Evolutionary conservation across 2,888 invertebrate genomes (phyloP).

Genomic region (Resseliella maxima): DNA sequence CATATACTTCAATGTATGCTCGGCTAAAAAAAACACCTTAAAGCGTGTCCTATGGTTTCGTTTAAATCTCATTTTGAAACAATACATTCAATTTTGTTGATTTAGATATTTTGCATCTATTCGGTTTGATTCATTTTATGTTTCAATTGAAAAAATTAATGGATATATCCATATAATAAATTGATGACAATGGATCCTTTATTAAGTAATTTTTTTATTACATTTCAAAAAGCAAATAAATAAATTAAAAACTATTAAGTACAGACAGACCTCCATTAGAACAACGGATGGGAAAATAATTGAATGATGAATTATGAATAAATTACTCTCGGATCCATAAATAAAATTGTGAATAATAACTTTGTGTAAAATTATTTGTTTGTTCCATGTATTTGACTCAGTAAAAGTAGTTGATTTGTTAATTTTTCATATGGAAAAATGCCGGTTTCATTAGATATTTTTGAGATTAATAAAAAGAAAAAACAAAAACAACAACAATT

Average conservation of each 20-base stretch:
- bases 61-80: too few relatives aligned
- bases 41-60: too few relatives aligned
- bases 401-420: constrained; percentile 1
- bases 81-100: too few relatives aligned
- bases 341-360: too few relatives aligned
- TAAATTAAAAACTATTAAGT: constrained; percentile 6
- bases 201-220: background rate
- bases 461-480: constrained; percentile 3
- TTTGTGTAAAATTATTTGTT: constrained; percentile 11
- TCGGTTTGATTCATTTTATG: too few relatives aligned
- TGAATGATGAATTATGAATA: background rate
- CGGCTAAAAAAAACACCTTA: too few relatives aligned
- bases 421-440: background rate
- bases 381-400: background rate
- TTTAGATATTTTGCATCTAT: too few relatives aligned
- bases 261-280: constrained; percentile 27
- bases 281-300: background rate
- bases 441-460: constrained; percentile 39
- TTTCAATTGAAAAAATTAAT: too few relatives aligned
- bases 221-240: background rate
- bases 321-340: too few relatives aligned
- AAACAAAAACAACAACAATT: background rate
- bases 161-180: too few relatives aligned
- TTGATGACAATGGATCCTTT: too few relatives aligned
- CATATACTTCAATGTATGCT: too few relatives aligned